These are phyloP conservation scores for Trichacis sp. DNA, from an alignment of 2,888 invertebrate genomes.

Conservation along the genomic window DNA sequence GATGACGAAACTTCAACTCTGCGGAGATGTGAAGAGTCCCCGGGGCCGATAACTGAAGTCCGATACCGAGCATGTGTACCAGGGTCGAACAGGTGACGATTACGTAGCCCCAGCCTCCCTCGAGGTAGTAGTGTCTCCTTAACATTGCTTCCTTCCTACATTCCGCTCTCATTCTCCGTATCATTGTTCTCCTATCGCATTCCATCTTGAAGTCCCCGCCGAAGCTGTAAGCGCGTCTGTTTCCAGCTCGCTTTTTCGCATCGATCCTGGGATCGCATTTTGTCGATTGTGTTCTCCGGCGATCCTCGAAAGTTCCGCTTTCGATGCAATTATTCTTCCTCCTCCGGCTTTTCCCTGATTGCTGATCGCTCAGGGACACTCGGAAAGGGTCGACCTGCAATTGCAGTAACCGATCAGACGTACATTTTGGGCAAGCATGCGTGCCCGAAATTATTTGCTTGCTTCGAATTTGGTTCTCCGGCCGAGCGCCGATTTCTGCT, in stretches of 20 bases:
- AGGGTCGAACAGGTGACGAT: constrained; percentile 80
- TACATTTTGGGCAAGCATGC: constrained; percentile 57
- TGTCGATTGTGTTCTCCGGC: constrained; percentile 46
- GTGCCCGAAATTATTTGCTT: constrained; percentile 12
- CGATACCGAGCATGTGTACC: constrained; percentile 81
- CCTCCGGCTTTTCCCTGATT: background rate
- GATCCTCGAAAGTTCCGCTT: constrained; percentile 42
- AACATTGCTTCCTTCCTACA: constrained; percentile 65
- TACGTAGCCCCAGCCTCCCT: constrained; percentile 91
- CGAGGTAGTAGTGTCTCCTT: constrained; percentile 84
- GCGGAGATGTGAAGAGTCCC: constrained; percentile 70
- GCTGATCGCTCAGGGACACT: background rate
- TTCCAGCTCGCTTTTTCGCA: constrained; percentile 22
- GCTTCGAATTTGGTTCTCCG: background rate
- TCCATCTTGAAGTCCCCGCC: constrained; percentile 38
- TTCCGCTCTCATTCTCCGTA: constrained; percentile 40
- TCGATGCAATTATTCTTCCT: constrained; percentile 43
- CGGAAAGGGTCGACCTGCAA: constrained; percentile 53
- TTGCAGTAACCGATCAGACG: constrained; percentile 49
- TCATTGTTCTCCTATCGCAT: constrained; percentile 22
- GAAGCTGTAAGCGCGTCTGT: constrained; percentile 48
- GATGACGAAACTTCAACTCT: constrained; percentile 74
- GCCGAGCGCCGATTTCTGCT: background rate
- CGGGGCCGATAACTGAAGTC: constrained; percentile 75
- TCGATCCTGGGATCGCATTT: constrained; percentile 42